Percentiles rank a stretch among this genome's conserved stretches.
phyloP scores from a whole-genome alignment of 2,113 vertebrate species.

The Corythaixoides concolor region DNA sequence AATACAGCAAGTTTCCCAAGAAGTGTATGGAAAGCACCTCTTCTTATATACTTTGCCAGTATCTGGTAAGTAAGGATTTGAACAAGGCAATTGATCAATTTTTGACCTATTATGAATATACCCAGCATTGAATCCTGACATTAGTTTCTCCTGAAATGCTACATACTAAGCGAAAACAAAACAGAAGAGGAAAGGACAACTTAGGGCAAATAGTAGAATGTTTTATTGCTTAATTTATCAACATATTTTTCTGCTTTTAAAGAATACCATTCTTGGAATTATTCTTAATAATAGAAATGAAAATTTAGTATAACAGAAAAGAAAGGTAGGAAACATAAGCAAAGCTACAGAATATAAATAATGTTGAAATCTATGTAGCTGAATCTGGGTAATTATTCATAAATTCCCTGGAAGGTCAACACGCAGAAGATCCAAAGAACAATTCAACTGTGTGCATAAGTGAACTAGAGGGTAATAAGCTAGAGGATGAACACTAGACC shows the following conservation, averaged over 20 bases:
- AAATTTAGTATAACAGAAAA: neutral
- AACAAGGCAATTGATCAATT: neutral
- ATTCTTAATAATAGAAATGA: neutral
- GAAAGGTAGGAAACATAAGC: neutral
- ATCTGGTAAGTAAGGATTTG: neutral
- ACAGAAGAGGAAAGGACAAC: neutral
- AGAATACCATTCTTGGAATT: neutral
- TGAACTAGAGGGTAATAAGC: neutral
- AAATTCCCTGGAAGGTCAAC: neutral
- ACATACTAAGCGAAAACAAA: neutral
- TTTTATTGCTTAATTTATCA: neutral
- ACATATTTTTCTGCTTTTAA: neutral
- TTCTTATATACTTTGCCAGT: neutral
- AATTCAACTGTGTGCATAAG: neutral
- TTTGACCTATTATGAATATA: neutral
- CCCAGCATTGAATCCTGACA: neutral
- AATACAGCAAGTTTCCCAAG: neutral
- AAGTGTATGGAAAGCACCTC: neutral
- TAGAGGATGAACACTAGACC: neutral
- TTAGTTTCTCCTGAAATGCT: neutral
- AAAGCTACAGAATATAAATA: neutral
- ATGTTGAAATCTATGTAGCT: neutral
- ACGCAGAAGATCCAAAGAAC: neutral
- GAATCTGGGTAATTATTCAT: accelerated
- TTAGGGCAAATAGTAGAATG: neutral